Evolutionary conservation across 1,140 invertebrate species (phyloP).

Genomic region (Drosophila ananassae): DNA sequence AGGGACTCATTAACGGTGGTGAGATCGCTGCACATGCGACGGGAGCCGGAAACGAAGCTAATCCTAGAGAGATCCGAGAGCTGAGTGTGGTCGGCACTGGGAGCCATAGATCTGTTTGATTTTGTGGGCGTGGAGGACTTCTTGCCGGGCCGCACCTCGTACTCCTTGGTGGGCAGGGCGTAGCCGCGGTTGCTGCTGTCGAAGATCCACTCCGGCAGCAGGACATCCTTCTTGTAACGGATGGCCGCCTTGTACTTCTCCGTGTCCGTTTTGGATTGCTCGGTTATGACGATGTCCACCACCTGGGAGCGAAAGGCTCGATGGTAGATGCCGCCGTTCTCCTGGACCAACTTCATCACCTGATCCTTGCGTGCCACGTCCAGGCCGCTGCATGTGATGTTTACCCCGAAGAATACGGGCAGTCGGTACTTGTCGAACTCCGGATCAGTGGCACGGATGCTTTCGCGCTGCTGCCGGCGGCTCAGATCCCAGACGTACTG

Average conservation of each 20-base stretch:
- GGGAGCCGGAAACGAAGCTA: conserved; percentile 51
- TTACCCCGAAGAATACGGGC: conserved; percentile 92
- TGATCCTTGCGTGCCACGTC: conserved; percentile 86
- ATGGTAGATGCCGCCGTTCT: conserved; percentile 88
- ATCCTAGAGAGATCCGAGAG: conserved; percentile 76
- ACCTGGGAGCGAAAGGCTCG: conserved; percentile 85
- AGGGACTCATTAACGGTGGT: conserved; percentile 70
- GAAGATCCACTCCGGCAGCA: conserved; percentile 90
- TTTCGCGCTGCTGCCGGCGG: conserved; percentile 77
- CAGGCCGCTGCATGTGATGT: conserved; percentile 92
- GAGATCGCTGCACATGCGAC: conserved; percentile 56
- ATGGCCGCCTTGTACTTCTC: conserved; percentile 92
- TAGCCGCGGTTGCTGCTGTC: conserved; percentile 90
- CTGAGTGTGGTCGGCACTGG: conserved; percentile 53
- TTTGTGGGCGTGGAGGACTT: conserved; percentile 71
- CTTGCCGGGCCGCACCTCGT: conserved; percentile 83
- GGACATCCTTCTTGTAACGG: conserved; percentile 90
- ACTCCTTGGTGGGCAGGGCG: conserved; percentile 88
- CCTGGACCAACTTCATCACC: conserved; percentile 89
- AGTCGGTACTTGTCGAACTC: conserved; percentile 88
- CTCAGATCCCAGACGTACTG: conserved; percentile 91
- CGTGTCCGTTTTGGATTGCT: conserved; percentile 87
- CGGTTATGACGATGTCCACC: conserved; percentile 82
- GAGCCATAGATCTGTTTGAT: conserved; percentile 12
- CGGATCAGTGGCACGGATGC: conserved; percentile 87